Evolutionary conservation across 2,888 invertebrate genomes (phyloP).

Genomic region (Physocephala rufipes): DNA sequence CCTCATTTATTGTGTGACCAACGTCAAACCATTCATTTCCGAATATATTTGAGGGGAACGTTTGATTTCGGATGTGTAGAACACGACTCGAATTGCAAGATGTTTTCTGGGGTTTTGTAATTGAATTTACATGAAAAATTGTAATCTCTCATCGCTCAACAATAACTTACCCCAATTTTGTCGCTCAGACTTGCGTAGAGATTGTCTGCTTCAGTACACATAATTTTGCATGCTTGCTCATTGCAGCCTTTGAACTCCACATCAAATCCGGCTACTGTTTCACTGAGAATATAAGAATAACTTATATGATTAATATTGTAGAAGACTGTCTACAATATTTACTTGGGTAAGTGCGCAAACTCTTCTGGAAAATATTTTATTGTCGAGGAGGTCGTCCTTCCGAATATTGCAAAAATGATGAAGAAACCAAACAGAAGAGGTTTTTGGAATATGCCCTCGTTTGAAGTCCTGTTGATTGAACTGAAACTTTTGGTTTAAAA

Average conservation of each 20-base stretch:
- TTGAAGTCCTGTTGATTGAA: too few species aligned
- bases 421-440: too few species aligned
- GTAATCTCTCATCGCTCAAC: background rate
- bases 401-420: too few species aligned
- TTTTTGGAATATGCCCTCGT: too few species aligned
- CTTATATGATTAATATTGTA: background rate
- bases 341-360: too few species aligned
- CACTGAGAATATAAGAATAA: background rate
- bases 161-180: slow-evolving; percentile 42
- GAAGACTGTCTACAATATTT: too few species aligned
- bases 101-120: slow-evolving; percentile 39
- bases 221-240: slow-evolving; percentile 40
- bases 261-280: background rate
- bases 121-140: background rate
- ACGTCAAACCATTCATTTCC: slow-evolving; percentile 40
- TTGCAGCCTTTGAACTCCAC: slow-evolving; percentile 37
- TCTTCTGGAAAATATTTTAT: background rate
- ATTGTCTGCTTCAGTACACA: slow-evolving; percentile 40
- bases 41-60: slow-evolving; percentile 40
- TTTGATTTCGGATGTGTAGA: slow-evolving; percentile 46
- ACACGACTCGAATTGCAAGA: slow-evolving; percentile 42
- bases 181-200: slow-evolving; percentile 39
- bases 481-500: too few species aligned
- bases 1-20: slow-evolving; percentile 44
- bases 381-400: background rate